Base-by-base conservation (phyloP, 2,113 vertebrate genomes). In the Colistium nudipinnis region DNA sequence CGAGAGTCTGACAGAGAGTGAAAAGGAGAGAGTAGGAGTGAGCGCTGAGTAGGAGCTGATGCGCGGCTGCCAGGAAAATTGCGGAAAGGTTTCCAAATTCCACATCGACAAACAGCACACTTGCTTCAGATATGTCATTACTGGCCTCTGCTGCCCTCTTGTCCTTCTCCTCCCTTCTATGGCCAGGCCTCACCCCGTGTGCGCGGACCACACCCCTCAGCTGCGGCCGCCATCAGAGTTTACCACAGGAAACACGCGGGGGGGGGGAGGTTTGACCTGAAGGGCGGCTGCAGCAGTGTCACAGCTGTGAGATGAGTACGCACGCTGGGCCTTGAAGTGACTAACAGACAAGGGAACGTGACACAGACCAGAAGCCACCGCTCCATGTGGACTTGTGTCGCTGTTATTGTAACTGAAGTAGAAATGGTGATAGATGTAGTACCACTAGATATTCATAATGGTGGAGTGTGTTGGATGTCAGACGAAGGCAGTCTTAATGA, bases 51-150 rank as follows among this genome's bases (percentile, higher is more conserved):
- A 20, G 59, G 55, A 76, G 70, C 70, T 24, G 62, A 47, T 2
- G 48, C 9, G 66, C 22, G 31, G 62, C 63, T 82, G 83, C 86
- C 90, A 90, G 91, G 87, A 91, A 91, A 91, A 87, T 76, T 56
- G 62, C 62, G 74, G 51, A 76, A 55, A 57, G 56, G 65, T 83
- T 87, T 88, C 89, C 88, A 92, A 80, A 84, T 67, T 87, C 90
- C 90, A 93, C 87, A 90, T 90, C 84, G 64, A 88, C 87, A 89
- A 90, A 88, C 87, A 88, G 68, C 71, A 85, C 74, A 60, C 64
- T 78, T 36, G 56, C 67, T 84, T 62, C 76, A 82, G 85, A 88
- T 83, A 66, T 83, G 83, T 73, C 78, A 80, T 82, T 86, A 70
- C 74, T 74, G 53, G 49, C 47, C 47, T 67, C 45, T 68, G 30